Evolutionary conservation across 1,140 invertebrate species (phyloP), one percentile per base, ranked within the genome.

Genomic region (Drosophila triauraria): DNA sequence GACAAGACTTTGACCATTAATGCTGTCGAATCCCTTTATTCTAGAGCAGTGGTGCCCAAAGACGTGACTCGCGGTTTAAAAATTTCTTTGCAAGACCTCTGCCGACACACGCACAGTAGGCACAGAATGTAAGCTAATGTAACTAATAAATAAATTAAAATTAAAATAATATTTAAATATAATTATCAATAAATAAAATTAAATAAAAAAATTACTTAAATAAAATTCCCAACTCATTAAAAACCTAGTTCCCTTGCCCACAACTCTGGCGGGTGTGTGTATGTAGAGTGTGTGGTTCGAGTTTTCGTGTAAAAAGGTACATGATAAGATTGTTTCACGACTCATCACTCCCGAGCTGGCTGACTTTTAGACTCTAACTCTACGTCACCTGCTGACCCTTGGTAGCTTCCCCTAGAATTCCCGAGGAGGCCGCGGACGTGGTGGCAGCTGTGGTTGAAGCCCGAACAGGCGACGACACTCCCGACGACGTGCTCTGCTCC

Each of bases 291-390:
- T 51, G 43, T 69, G 42, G 25, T 63, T 42, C 13, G 43, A 63
- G 46, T 84, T 63, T 63, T 58, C 32, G 58, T 81, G 56, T 67
- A 70, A 91, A 77, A 90, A 88, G 85, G 85, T 88, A 88, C 86
- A 63, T 91, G 86, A 85, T 91, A 72, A 85, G 85, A 88, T 88
- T 88, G 85, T 88, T 63, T 75, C 38, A 70, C 81, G 81, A 80
- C 81, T 65, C 64, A 72, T 71, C 65, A 54, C 35, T 53, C 8
- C 32, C 42, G 40, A 72, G 42, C 35, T 79, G 59, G 15, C 32
- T 69, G 60, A 56, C 56, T 51, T 9, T 1, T 40, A 40, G 53
- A 56, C 53, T 40, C 32, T 32, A 47, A 17, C 54, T 61, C 75
- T 78, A 78, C 48, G 75, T 48, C 17, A 20, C 15, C 57, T 68